A percentile compares a stretch with the other conserved stretches of the same genome.
These are phyloP conservation scores for Daphoenositta chrysoptera DNA, from an alignment of 2,113 vertebrate genomes.

Conservation along the genomic window DNA sequence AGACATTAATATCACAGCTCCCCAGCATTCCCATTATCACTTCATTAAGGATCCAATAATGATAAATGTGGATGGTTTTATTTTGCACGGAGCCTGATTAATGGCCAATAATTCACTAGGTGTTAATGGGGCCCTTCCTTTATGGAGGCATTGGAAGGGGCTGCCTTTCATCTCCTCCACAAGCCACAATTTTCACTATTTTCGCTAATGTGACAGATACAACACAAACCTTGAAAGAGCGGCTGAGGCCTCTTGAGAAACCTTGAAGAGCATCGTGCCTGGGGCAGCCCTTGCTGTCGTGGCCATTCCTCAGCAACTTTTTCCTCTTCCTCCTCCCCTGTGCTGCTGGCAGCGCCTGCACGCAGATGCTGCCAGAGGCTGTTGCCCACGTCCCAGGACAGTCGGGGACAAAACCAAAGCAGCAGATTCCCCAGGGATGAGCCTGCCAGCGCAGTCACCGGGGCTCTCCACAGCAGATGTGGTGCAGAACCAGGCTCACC, in stretches of 20 bases:
- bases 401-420: neutral
- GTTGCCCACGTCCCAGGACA: neutral
- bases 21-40: constrained; percentile 70
- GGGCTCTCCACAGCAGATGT: neutral
- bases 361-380: neutral
- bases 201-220: constrained; percentile 45
- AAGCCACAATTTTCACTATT: constrained; percentile 17
- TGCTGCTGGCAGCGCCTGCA: neutral
- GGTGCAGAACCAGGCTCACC: neutral
- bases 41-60: constrained; percentile 71
- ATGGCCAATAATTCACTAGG: constrained; percentile 68
- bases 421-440: neutral
- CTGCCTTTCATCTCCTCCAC: constrained; percentile 47
- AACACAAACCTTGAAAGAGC: constrained; percentile 23
- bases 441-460: rapidly evolving
- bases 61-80: constrained; percentile 65
- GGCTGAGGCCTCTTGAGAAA: neutral
- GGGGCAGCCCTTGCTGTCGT: neutral
- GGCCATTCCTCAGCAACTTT: neutral
- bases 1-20: constrained; percentile 70
- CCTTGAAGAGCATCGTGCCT: neutral
- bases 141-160: neutral
- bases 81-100: constrained; percentile 56
- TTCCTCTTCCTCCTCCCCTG: neutral
- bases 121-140: constrained; percentile 62